Percentiles rank a stretch among this genome's conserved stretches.
phyloP scores from a whole-genome alignment of 2,888 invertebrate genomes.

The Thysanoteuthis rhombus region DNA sequence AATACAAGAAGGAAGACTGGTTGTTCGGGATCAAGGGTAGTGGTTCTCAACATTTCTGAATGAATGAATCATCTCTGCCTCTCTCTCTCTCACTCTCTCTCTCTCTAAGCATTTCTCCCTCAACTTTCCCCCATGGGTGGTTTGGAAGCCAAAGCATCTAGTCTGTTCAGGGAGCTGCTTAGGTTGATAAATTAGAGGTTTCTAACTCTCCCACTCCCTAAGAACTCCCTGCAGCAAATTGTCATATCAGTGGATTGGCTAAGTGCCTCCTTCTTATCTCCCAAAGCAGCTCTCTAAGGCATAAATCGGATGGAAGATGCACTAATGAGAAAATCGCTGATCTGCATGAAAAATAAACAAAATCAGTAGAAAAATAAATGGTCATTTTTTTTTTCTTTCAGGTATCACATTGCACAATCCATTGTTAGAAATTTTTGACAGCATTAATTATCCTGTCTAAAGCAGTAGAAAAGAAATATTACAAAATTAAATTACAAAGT shows the following conservation, averaged over 20 bases:
- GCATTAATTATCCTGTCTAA: not conserved
- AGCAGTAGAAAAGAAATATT: too few species aligned
- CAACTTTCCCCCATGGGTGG: not conserved
- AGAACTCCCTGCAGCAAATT: not conserved
- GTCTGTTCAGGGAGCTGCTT: not conserved
- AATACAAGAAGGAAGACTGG: too few species aligned
- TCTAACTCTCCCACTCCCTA: not conserved
- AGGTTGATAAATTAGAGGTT: not conserved
- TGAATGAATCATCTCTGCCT: not conserved
- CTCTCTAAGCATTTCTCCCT: too few species aligned
- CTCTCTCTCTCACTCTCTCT: not conserved
- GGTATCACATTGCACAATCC: not conserved
- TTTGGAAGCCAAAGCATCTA: not conserved
- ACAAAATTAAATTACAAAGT: too few species aligned
- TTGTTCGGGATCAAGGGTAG: too few species aligned
- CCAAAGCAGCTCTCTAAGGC: not conserved
- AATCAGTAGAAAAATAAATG: not conserved
- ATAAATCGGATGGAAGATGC: not conserved
- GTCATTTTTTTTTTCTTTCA: not conserved
- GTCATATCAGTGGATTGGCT: constrained; percentile 12
- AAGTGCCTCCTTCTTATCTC: not conserved
- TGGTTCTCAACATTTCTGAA: too few species aligned
- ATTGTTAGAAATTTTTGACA: not conserved
- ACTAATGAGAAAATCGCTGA: not conserved
- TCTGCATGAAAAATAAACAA: not conserved